Evolutionary conservation across 2,797 vertebrate species (phyloP).

Genomic region (Garrulus glandarius): DNA sequence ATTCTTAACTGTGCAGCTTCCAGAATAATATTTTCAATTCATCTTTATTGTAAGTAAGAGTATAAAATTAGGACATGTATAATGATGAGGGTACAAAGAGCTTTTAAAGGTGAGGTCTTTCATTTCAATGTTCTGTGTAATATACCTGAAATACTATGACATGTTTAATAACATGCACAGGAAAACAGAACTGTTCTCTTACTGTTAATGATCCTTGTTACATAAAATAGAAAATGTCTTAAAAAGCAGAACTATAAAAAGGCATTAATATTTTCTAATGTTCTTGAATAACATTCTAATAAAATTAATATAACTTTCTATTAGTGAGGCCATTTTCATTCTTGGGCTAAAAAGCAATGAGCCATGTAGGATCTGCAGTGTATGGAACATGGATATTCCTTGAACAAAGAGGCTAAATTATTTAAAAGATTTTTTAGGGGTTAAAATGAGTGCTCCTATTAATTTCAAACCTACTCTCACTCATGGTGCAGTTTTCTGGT

Average conservation of each 20-base stretch:
- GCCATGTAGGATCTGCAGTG: neutral
- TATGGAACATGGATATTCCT: neutral
- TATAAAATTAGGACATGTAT: neutral
- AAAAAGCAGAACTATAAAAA: neutral
- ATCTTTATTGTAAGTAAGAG: neutral
- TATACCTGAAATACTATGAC: neutral
- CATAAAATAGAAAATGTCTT: neutral
- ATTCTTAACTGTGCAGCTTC: neutral
- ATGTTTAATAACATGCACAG: neutral
- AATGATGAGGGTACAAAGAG: neutral
- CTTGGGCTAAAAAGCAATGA: neutral
- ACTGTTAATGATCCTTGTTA: constrained; percentile 10
- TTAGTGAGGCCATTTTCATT: neutral
- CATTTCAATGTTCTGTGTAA: neutral
- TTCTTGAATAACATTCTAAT: constrained; percentile 34
- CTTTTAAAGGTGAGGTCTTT: constrained; percentile 18
- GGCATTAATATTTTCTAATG: neutral
- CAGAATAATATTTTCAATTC: neutral
- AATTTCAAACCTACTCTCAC: neutral
- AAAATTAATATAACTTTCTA: constrained; percentile 24
- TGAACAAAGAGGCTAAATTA: neutral
- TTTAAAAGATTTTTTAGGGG: neutral
- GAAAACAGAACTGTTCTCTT: neutral
- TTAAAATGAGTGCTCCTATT: neutral
- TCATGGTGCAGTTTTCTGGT: neutral